phyloP scores from a whole-genome alignment of 2,888 invertebrate species.

The Syritta pipiens region DNA sequence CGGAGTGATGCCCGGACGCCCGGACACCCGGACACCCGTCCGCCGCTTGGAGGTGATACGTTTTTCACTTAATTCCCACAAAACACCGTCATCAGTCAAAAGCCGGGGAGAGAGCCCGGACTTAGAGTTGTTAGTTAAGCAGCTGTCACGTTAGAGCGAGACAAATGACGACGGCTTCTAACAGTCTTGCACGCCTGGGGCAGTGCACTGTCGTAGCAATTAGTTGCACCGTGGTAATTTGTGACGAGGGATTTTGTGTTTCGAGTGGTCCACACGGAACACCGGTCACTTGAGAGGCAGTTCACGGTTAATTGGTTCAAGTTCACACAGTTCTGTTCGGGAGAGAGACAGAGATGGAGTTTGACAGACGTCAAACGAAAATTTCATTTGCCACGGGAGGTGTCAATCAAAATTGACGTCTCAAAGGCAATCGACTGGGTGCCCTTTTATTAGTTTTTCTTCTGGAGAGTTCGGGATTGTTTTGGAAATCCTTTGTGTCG shows the following conservation, averaged over 20 bases:
- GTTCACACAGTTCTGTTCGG: slow-evolving; percentile 43
- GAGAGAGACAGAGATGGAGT: not conserved
- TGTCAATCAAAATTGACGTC: slow-evolving; percentile 64
- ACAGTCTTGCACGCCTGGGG: slow-evolving; percentile 29
- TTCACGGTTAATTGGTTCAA: slow-evolving; percentile 64
- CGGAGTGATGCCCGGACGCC: slow-evolving; percentile 51
- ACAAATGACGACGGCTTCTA: slow-evolving; percentile 46
- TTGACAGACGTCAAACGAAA: slow-evolving; percentile 26
- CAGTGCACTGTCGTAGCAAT: slow-evolving; percentile 46
- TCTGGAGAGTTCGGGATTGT: not conserved
- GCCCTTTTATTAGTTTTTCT: slow-evolving; percentile 9
- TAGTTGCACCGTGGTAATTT: slow-evolving; percentile 66
- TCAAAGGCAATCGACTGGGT: slow-evolving; percentile 27
- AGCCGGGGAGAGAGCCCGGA: not conserved
- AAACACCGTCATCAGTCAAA: slow-evolving; percentile 62
- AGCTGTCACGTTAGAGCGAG: slow-evolving; percentile 61
- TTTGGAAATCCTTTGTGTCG: too few relatives aligned
- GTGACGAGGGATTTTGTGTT: slow-evolving; percentile 4
- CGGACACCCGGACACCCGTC: slow-evolving; percentile 55
- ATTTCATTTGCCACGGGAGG: slow-evolving; percentile 61
- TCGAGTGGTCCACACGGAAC: slow-evolving; percentile 17
- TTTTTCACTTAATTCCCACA: slow-evolving; percentile 43
- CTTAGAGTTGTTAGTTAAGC: slow-evolving; percentile 42
- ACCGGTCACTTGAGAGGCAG: slow-evolving; percentile 33
- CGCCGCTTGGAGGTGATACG: slow-evolving; percentile 53